phyloP scores from a whole-genome alignment of 2,797 vertebrate genomes.

The Esox lucius region DNA sequence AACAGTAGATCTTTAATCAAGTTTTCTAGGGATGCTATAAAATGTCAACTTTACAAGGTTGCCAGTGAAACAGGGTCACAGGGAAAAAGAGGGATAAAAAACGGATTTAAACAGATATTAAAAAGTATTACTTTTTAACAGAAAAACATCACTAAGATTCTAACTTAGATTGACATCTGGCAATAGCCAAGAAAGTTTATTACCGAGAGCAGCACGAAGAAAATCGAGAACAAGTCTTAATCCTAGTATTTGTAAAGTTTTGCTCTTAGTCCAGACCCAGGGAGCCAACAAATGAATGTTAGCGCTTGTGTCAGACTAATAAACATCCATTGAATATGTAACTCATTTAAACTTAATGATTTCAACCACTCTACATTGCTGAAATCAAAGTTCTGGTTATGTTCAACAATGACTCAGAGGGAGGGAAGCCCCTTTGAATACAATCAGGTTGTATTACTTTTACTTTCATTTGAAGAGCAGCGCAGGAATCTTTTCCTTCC shows the following conservation, averaged over 20 bases:
- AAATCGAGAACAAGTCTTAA: conserved; percentile 40
- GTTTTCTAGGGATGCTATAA: conserved; percentile 39
- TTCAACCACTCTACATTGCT: conserved; percentile 45
- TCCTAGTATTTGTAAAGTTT: conserved; percentile 51
- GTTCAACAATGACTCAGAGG: conserved; percentile 45
- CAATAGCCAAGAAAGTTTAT: conserved; percentile 44
- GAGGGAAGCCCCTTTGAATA: conserved; percentile 6
- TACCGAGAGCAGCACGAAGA: conserved; percentile 53
- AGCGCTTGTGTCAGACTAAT: conserved; percentile 29
- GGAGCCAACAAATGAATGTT: conserved; percentile 52
- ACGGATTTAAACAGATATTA: conserved; percentile 26
- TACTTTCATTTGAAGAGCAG: conserved; percentile 12
- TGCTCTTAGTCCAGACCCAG: conserved; percentile 43
- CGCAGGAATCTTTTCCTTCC: background rate
- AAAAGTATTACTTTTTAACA: conserved; percentile 29
- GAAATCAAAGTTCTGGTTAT: conserved; percentile 47
- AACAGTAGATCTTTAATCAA: conserved; percentile 54
- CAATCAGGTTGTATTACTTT: conserved; percentile 19
- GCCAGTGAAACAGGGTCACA: background rate
- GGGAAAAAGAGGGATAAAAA: conserved; percentile 30
- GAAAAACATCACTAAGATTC: conserved; percentile 22
- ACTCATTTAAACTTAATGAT: conserved; percentile 53
- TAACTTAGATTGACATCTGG: conserved; percentile 46
- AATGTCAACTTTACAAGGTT: conserved; percentile 30
- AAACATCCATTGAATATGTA: conserved; percentile 56